Percentiles rank a stretch among this genome's conserved stretches.
Conservation (phyloP, 2,113 vertebrate species). For the Actenoides hombroni region DNA sequence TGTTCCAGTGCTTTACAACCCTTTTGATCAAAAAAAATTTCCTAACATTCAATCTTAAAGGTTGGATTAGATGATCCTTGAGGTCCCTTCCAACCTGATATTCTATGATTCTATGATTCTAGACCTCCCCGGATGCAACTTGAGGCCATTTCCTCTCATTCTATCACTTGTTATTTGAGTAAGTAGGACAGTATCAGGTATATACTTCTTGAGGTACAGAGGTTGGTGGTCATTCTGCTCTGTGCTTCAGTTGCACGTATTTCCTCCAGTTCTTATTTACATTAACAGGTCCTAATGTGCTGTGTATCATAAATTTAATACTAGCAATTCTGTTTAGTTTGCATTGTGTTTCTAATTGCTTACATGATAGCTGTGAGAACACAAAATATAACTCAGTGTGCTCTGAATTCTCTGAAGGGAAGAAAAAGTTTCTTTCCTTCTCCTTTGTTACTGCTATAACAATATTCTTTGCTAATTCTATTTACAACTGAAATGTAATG, state of each 20-base stretch:
- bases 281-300: neutral
- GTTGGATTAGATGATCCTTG: no score
- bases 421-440: constrained; percentile 4
- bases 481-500: constrained; percentile 39
- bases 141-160: neutral
- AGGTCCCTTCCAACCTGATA: no score
- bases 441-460: constrained; percentile 2
- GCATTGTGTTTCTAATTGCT: constrained; percentile 13
- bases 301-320: neutral
- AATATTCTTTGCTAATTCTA: constrained; percentile 10
- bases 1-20: neutral
- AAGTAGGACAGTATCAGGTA: neutral
- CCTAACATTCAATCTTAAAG: neutral
- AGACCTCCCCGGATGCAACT: neutral
- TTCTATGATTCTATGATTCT: neutral
- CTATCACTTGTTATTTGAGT: neutral
- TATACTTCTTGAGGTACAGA: neutral
- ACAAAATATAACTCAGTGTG: neutral
- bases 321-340: neutral
- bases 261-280: neutral
- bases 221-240: neutral
- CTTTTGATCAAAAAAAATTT: neutral
- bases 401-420: constrained; percentile 6
- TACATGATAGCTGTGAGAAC: constrained; percentile 17
- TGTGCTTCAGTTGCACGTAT: neutral